phyloP scores from a whole-genome alignment of 2,888 invertebrate genomes.

The Spodoptera littoralis region DNA sequence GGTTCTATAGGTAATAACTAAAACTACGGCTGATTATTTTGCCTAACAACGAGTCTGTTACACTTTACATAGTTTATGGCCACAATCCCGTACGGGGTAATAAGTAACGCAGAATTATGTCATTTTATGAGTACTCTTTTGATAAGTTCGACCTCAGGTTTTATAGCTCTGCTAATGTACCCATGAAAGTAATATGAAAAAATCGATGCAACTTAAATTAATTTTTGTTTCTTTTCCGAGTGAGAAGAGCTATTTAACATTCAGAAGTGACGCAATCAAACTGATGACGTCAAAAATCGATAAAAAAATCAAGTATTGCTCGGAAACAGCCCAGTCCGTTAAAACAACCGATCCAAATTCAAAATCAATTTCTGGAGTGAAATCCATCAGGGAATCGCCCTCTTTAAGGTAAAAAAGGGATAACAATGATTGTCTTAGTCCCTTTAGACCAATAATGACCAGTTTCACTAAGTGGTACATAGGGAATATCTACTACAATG shows the following conservation, averaged over 20 bases:
- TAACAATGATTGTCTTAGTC: constrained; percentile 15
- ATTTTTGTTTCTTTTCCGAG: no score
- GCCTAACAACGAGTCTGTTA: not conserved
- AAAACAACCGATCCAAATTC: constrained; percentile 29
- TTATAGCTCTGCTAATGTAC: constrained; percentile 19
- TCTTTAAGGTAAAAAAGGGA: constrained; percentile 15
- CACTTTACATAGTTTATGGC: constrained; percentile 13
- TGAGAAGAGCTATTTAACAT: no score
- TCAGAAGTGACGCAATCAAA: no score
- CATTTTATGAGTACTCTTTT: constrained; percentile 10
- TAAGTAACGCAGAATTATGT: constrained; percentile 20
- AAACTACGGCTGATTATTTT: no score
- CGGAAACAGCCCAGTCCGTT: no score
- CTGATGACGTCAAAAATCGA: no score
- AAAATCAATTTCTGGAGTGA: constrained; percentile 25
- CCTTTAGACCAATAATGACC: constrained; percentile 20
- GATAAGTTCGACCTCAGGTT: constrained; percentile 25
- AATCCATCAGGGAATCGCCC: constrained; percentile 35
- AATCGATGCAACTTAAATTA: no score
- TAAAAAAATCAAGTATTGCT: no score
- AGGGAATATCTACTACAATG: not conserved
- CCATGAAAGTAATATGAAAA: not conserved
- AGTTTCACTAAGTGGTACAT: constrained; percentile 3
- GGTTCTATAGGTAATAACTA: no score
- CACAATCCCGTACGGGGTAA: constrained; percentile 5